A percentile compares a stretch with the other conserved stretches of the same genome.
Conservation (phyloP, 2,113 vertebrate genomes). For the Xenopus borealis region DNA sequence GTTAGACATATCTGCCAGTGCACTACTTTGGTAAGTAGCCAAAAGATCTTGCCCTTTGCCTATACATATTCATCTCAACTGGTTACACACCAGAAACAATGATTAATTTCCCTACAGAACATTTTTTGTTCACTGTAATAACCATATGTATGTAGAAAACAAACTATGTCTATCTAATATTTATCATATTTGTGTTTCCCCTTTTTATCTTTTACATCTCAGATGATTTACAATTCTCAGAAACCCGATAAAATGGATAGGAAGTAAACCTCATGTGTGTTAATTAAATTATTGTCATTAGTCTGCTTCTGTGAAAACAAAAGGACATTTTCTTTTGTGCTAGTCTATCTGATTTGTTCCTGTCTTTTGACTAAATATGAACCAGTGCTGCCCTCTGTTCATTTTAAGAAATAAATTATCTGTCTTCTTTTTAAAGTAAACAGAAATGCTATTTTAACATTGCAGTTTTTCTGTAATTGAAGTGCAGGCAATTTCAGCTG, state of each 20-base stretch:
- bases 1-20: too few species aligned
- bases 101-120: too few species aligned
- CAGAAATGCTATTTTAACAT: slow-evolving; percentile 16
- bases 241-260: slow-evolving; percentile 36
- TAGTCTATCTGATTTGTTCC: too few species aligned
- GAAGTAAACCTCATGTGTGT: slow-evolving; percentile 34
- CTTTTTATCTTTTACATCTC: background rate
- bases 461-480: slow-evolving; percentile 18
- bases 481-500: slow-evolving; percentile 13
- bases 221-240: slow-evolving; percentile 5
- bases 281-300: slow-evolving; percentile 36
- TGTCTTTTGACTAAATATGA: background rate
- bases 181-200: too few species aligned
- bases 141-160: too few species aligned
- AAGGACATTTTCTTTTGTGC: slow-evolving; percentile 4
- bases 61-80: too few species aligned
- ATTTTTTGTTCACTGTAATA: too few species aligned
- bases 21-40: too few species aligned
- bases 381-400: background rate
- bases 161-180: too few species aligned
- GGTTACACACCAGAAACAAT: too few species aligned
- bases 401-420: background rate
- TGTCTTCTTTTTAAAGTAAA: slow-evolving; percentile 17
- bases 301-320: slow-evolving; percentile 25
- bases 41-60: too few species aligned